Conservation (phyloP, 2,888 invertebrate species). For the Drosophila anceps region DNA sequence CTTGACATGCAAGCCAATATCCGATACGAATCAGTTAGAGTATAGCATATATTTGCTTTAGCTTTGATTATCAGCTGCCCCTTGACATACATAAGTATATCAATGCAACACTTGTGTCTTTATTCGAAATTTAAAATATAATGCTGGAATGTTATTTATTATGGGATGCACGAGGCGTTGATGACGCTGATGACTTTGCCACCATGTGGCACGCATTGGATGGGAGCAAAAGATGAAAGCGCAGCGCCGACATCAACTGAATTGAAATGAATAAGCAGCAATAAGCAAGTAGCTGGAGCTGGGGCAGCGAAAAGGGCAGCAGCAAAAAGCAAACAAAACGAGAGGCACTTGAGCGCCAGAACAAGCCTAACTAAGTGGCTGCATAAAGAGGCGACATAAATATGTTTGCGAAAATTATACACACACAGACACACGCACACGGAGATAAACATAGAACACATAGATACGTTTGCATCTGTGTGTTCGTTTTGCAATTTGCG, state of each 20-base stretch:
- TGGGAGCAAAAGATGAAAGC: slow-evolving; percentile 67
- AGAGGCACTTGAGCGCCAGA: slow-evolving; percentile 70
- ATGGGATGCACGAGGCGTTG: slow-evolving; percentile 50
- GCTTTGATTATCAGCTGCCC: slow-evolving; percentile 18
- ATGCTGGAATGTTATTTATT: slow-evolving; percentile 37
- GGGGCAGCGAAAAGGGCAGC: slow-evolving; percentile 57
- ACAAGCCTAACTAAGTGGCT: slow-evolving; percentile 75
- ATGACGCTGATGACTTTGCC: slow-evolving; percentile 48
- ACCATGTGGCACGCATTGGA: slow-evolving; percentile 55
- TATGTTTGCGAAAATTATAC: slow-evolving; percentile 74
- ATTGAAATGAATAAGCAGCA: slow-evolving; percentile 68
- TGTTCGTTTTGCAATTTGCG: slow-evolving; percentile 56
- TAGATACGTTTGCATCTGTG: slow-evolving; percentile 15
- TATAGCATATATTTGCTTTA: background rate
- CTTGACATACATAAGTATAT: slow-evolving; percentile 22
- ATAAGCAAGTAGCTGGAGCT: slow-evolving; percentile 17
- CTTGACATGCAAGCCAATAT: background rate
- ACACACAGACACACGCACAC: slow-evolving; percentile 42
- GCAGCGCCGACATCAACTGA: slow-evolving; percentile 63
- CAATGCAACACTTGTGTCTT: slow-evolving; percentile 23
- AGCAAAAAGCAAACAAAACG: slow-evolving; percentile 63
- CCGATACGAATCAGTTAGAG: background rate
- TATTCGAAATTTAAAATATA: slow-evolving; percentile 11
- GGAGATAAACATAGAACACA: slow-evolving; percentile 21
- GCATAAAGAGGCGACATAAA: slow-evolving; percentile 57